Evolutionary conservation across 2,113 vertebrate genomes (phyloP), one percentile per base, ranked within the genome.

Genomic region (Macrotis lagotis): DNA sequence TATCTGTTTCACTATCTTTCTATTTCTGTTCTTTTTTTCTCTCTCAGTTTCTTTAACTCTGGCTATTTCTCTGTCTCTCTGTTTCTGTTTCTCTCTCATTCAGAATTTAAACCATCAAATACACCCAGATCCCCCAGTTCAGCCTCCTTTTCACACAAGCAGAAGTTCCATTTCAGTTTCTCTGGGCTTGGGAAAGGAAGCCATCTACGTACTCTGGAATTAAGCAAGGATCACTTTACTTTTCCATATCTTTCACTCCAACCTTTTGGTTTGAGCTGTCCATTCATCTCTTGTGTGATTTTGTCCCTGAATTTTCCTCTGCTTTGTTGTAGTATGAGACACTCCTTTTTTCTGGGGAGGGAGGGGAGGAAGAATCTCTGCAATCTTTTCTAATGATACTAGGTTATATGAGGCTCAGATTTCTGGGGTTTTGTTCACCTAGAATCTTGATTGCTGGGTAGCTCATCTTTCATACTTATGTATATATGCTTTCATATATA

Each of bases 151-250:
- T 90, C 59, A 90, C 51, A 96, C 55, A 48, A 16, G 10, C 50
- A 0, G 51, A 53, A 22, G 55, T 52, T 26, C 92, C 96, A 92
- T 94, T 93, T 92, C 96, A 96, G 44, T 93, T 51, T 95, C 8
- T 1, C 93, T 26, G 83, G 94, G 94, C 94, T 88, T 93, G 52
- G 92, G 89, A 90, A 95, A 96, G 92, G 44, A 95, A 88, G 94
- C 92, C 96, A 95, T 96, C 96, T 96, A 95, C 52, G 94, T 94
- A 92, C 51, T 93, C 83, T 92, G 94, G 94, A 1, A 0, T n/a
- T 51, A 93, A 50, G 47, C 48, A 83, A 93, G 91, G 89, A 83
- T 97, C 55, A 89, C 48, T 11, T 96, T 95, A 96, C 96, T 93
- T 95, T 66, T 94, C 83, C 92, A 83, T 59, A 4, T 91, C 55